Base-by-base conservation (phyloP, 37 sponge, comb jelly and placozoan species). In the Crambe crambe region DNA sequence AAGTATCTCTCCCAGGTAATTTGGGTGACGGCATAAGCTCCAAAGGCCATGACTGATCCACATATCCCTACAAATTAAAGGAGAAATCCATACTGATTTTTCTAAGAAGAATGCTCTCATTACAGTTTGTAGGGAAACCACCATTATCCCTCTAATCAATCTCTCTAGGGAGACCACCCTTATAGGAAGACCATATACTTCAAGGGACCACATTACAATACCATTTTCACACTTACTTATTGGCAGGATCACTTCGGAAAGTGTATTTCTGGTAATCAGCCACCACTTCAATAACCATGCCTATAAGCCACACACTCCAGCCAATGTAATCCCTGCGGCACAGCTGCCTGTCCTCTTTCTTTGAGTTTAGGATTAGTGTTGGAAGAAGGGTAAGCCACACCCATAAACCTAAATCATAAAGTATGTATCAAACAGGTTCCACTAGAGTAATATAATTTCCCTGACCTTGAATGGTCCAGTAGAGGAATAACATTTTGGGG, bases 1-100 rank as follows among this genome's bases (percentile, higher is more conserved):
- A 38, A 95, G 42, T 12, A 98, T 98, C 43, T 98, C 98, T 60
- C 98, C 98, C 35, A 98, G 85, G 83, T 98, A 98, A 89, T 98
- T 98, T 0, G 98, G 98, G 57, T 93, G 91, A n/a, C 96, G 79
- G 32, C 90, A 82, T 1, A 93, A 57, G 34, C 90, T 68, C 96
- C 96, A 98, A 40, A 98, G 70, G 21, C 98, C 98, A 41, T 58
- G 66, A 0, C 70, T 59, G 5, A 98, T 93, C 91, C 94, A 98
- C 43, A 73, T 80, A 22, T 84, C 76, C 1, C 63, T 79, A 47
- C 51, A 47, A 15, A 47, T 47, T 47, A 47, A 12, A 47, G 12
- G 6, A n/a, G n/a, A n/a, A n/a, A n/a, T n/a, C n/a, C n/a, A n/a
- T n/a, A n/a, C n/a, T n/a, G n/a, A n/a, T n/a, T n/a, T n/a, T n/a